Conservation (phyloP, 1,140 invertebrate genomes). For the Colletes gigas region DNA sequence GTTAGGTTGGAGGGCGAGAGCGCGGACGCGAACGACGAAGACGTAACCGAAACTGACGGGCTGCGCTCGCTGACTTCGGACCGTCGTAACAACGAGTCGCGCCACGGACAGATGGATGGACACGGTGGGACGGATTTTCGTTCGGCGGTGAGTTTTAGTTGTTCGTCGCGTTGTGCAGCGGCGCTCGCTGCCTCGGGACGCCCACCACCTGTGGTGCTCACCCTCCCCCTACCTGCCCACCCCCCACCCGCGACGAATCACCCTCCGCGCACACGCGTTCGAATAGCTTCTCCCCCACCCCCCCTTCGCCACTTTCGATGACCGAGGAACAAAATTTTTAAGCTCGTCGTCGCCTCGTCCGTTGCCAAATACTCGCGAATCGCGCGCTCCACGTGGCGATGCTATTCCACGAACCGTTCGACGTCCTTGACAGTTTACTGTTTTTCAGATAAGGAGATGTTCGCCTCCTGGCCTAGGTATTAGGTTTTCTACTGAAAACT, state of each 20-base stretch:
- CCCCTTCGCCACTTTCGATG: conserved; percentile 40
- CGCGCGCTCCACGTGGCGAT: background rate
- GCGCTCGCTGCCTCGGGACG: conserved; percentile 72
- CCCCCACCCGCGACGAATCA: conserved; percentile 9
- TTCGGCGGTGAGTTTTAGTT: conserved; percentile 57
- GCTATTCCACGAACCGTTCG: no score
- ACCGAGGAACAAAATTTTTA: conserved; percentile 31
- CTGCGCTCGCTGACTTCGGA: background rate
- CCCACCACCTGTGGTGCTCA: conserved; percentile 77
- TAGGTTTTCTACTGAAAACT: no score
- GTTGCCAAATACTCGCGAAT: conserved; percentile 1
- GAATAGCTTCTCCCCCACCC: conserved; percentile 32
- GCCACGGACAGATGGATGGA: conserved; percentile 6
- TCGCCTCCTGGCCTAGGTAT: no score
- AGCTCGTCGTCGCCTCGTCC: conserved; percentile 16
- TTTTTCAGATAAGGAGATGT: no score
- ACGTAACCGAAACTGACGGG: conserved; percentile 19
- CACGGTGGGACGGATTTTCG: conserved; percentile 30
- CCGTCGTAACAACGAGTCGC: background rate
- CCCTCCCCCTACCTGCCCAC: conserved; percentile 49
- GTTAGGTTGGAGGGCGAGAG: background rate
- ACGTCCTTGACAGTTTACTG: no score
- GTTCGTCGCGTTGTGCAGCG: conserved; percentile 68
- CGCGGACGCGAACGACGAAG: conserved; percentile 22
- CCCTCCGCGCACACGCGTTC: conserved; percentile 54